These are phyloP conservation scores for Bombus soroeensis DNA, from an alignment of 1,140 invertebrate genomes.

Conservation along the genomic window DNA sequence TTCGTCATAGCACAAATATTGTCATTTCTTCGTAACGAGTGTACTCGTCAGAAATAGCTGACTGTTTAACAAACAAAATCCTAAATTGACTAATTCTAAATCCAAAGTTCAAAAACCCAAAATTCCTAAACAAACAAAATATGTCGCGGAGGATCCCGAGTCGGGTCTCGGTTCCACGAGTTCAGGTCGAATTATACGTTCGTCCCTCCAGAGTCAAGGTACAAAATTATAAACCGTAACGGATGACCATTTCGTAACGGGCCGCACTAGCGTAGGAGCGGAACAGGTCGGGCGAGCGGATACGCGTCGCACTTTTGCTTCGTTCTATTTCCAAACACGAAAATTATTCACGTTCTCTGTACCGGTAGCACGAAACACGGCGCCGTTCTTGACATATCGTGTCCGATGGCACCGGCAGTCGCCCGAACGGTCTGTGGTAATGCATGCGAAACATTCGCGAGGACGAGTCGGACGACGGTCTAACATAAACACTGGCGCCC, in stretches of 20 bases:
- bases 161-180: neutral
- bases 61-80: too few species aligned
- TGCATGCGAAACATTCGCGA: neutral
- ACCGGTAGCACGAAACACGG: constrained; percentile 35
- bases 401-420: constrained; percentile 43
- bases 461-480: constrained; percentile 15
- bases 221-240: constrained; percentile 24
- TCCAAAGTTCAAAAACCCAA: neutral
- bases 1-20: too few species aligned
- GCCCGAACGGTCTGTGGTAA: neutral
- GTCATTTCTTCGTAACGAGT: too few species aligned
- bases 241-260: constrained; percentile 12
- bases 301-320: constrained; percentile 54
- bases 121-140: neutral
- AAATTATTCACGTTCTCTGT: constrained; percentile 64
- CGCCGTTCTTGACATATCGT: constrained; percentile 70
- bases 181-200: constrained; percentile 9
- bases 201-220: neutral
- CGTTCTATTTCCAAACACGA: constrained; percentile 70
- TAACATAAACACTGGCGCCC: constrained; percentile 40
- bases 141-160: neutral
- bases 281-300: constrained; percentile 9
- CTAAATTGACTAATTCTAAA: too few species aligned
- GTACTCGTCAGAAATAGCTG: too few species aligned
- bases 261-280: constrained; percentile 20